Evolutionary conservation across 2,888 invertebrate species (phyloP).

Genomic region (Craniophora ligustri): DNA sequence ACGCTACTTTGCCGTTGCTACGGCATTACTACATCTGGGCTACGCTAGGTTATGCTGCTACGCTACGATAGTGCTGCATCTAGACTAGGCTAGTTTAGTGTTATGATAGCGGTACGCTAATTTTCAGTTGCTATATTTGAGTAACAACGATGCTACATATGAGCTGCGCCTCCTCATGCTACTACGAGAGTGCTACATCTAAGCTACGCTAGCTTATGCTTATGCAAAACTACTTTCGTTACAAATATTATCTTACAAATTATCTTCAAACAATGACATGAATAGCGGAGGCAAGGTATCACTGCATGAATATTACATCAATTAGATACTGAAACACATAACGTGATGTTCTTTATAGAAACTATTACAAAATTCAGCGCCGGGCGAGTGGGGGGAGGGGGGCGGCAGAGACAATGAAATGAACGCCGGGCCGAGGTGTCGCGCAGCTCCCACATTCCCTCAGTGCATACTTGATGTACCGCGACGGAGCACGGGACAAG

Average conservation of each 20-base stretch:
- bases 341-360: slow-evolving; percentile 28
- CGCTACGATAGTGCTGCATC: not conserved
- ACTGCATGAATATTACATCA: not conserved
- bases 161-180: not conserved
- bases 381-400: slow-evolving; percentile 46
- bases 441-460: slow-evolving; percentile 83
- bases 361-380: slow-evolving; percentile 61
- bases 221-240: not conserved
- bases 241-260: not conserved
- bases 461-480: slow-evolving; percentile 86
- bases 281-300: not conserved
- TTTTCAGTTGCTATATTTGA: not conserved
- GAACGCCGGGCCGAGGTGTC: slow-evolving; percentile 82
- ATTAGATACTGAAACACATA: slow-evolving; percentile 25
- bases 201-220: not conserved
- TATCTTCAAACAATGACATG: not conserved
- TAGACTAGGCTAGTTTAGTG: not conserved
- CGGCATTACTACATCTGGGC: not conserved
- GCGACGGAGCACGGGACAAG: slow-evolving; percentile 55
- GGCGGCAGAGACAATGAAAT: slow-evolving; percentile 84
- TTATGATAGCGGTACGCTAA: too few relatives aligned
- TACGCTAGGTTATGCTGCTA: too few relatives aligned
- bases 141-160: not conserved
- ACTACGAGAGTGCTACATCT: not conserved
- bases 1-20: not conserved